These are phyloP conservation scores for Sinocyclocheilus rhinocerous DNA, from an alignment of 2,113 vertebrate genomes.

Conservation along the genomic window DNA sequence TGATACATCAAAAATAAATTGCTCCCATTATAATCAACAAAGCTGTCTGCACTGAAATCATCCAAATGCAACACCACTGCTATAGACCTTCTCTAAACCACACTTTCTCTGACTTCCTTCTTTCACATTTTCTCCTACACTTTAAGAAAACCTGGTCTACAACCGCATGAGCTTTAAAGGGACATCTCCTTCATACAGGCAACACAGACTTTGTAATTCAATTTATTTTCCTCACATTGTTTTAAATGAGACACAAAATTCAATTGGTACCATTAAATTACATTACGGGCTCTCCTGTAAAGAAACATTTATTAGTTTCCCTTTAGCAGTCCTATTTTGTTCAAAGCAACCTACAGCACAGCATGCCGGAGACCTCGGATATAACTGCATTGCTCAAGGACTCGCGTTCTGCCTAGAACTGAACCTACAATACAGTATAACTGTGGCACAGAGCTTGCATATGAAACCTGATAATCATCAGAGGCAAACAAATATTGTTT, in stretches of 20 bases:
- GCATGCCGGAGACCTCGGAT: neutral
- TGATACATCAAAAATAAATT: neutral
- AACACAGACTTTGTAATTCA: neutral
- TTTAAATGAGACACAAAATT: conserved; percentile 19
- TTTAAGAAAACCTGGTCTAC: neutral
- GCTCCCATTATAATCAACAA: neutral
- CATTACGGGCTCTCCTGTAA: neutral
- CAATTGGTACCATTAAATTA: neutral
- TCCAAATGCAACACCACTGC: neutral
- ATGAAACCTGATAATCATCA: neutral
- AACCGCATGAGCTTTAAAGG: neutral
- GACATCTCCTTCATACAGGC: neutral
- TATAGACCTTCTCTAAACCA: neutral
- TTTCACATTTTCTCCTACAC: neutral
- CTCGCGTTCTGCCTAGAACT: neutral
- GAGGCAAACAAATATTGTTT: neutral
- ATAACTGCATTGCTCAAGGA: neutral
- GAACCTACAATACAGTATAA: neutral
- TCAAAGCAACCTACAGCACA: neutral
- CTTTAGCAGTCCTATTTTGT: neutral
- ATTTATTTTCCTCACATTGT: neutral
- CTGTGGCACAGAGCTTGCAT: neutral
- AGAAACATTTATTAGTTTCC: neutral
- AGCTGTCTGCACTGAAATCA: neutral
- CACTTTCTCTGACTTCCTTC: neutral